Evolutionary conservation across 2,888 invertebrate genomes (phyloP).

Genomic region (Carpatolechia fugitivella): DNA sequence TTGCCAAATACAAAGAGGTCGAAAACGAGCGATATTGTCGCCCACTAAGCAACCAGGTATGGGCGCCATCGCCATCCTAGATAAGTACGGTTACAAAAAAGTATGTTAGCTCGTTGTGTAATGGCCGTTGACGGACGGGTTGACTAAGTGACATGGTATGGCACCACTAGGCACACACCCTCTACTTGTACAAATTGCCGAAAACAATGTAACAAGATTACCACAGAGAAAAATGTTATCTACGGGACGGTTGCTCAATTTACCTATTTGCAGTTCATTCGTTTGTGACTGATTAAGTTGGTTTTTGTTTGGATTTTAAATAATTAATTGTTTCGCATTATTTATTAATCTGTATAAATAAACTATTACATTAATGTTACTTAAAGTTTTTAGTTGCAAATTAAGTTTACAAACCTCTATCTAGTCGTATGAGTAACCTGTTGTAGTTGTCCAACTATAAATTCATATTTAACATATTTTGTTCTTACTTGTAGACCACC

Average conservation of each 20-base stretch:
- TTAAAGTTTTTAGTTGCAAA: too few relatives aligned
- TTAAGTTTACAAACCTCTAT: too few relatives aligned
- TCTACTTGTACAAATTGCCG: not conserved
- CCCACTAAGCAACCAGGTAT: not conserved
- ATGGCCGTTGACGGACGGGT: not conserved
- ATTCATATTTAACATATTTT: too few relatives aligned
- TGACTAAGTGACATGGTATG: not conserved
- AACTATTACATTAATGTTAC: too few relatives aligned
- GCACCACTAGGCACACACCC: not conserved
- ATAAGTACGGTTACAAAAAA: not conserved
- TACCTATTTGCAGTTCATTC: not conserved
- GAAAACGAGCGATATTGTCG: not conserved
- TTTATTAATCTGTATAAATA: too few relatives aligned
- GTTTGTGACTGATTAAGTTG: too few relatives aligned
- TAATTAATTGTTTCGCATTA: too few relatives aligned
- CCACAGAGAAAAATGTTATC: slow-evolving; percentile 5
- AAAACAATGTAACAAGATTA: slow-evolving; percentile 7
- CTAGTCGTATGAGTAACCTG: too few relatives aligned
- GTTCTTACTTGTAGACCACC: too few relatives aligned
- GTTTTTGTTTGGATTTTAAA: not conserved
- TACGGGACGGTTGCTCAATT: not conserved
- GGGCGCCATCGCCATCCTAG: not conserved
- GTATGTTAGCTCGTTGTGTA: slow-evolving; percentile 12
- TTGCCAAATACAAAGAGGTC: not conserved
- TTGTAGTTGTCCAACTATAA: too few relatives aligned